Evolutionary conservation across 1,140 invertebrate genomes (phyloP), one percentile per base, ranked within the genome.

Genomic region (Lycorma delicatula): DNA sequence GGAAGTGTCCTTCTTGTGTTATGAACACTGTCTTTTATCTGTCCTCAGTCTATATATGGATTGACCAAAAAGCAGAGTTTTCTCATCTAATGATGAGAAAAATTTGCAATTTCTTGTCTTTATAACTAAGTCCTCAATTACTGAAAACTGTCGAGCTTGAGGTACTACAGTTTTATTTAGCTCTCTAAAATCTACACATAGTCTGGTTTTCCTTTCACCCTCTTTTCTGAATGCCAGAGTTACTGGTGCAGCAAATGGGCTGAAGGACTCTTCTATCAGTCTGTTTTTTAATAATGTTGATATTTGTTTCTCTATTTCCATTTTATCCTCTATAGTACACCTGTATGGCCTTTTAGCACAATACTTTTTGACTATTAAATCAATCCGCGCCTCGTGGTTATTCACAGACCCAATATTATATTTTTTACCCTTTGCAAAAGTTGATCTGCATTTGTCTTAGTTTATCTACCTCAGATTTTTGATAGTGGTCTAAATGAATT

Each of bases 11-110:
- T 46, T 69, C 60, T 47, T 72, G 69, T 52, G 67, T 69, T n/a
- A 74, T 63, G 63, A 74, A 70, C 16, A 50, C 69, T 23, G 68
- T 71, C 55, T 73, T 62, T n/a, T n/a, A n/a, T n/a, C n/a, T n/a
- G n/a, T n/a, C n/a, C n/a, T n/a, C n/a, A n/a, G n/a, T n/a, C n/a
- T n/a, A n/a, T n/a, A n/a, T n/a, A n/a, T n/a, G n/a, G n/a, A n/a
- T n/a, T n/a, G n/a, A n/a, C n/a, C n/a, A n/a, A n/a, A n/a, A n/a
- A n/a, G n/a, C n/a, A n/a, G n/a, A n/a, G n/a, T n/a, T n/a, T n/a
- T n/a, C n/a, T n/a, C n/a, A n/a, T n/a, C n/a, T n/a, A n/a, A n/a
- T n/a, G n/a, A n/a, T n/a, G n/a, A n/a, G n/a, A n/a, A n/a, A n/a
- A n/a, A n/a, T n/a, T n/a, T n/a, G n/a, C n/a, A n/a, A n/a, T n/a